A percentile compares a stretch with the other conserved stretches of the same genome.
Evolutionary conservation across 2,888 invertebrate genomes (phyloP).

Genomic region (Limnephilus lunatus): DNA sequence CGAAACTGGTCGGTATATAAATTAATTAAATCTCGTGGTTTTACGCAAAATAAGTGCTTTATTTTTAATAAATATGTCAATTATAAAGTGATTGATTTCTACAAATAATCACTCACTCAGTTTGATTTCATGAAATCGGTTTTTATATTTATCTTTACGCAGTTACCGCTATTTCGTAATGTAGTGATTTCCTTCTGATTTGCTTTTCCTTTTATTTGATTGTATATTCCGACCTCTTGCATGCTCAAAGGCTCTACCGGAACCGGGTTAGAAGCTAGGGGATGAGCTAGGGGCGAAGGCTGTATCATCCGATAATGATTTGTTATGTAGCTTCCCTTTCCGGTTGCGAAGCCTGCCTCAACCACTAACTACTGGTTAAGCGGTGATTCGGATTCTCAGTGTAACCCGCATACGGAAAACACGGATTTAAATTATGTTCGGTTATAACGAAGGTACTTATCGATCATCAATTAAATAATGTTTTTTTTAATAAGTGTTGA

Average conservation of each 20-base stretch:
- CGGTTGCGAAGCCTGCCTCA: neutral
- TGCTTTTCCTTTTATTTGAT: neutral
- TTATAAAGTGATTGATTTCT: too few relatives aligned
- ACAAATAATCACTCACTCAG: too few relatives aligned
- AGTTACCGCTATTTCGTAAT: neutral
- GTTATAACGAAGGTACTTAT: neutral
- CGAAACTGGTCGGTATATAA: too few relatives aligned
- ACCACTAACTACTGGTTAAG: neutral
- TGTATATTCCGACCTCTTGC: neutral
- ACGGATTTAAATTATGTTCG: neutral
- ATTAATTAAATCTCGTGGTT: too few relatives aligned
- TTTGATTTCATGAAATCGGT: neutral
- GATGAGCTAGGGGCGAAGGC: neutral
- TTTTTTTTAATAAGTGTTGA: neutral
- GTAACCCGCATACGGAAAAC: neutral
- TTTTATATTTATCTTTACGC: neutral
- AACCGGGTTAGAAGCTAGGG: neutral
- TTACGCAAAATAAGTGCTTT: too few relatives aligned
- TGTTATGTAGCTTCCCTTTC: neutral
- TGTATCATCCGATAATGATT: neutral
- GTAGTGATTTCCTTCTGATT: neutral
- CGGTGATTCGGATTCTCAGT: neutral
- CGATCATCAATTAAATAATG: too few relatives aligned
- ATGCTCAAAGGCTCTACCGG: neutral
- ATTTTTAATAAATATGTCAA: too few relatives aligned